Conservation (phyloP, 2,797 vertebrate genomes). For the Sus cebifrons region DNA sequence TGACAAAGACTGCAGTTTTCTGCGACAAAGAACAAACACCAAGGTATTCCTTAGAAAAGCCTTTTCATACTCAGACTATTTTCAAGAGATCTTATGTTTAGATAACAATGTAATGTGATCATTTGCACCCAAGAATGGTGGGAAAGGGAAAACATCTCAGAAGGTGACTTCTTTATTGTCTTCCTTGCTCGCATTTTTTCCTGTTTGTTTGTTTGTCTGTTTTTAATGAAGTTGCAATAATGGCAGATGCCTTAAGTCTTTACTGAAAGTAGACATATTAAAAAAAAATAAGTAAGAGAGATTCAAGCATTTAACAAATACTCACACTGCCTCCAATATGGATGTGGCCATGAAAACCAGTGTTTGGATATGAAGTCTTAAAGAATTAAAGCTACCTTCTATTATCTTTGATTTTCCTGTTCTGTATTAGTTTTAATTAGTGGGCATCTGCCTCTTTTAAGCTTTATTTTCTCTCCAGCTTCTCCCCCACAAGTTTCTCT, state of each 20-base stretch:
- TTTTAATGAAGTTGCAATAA: neutral
- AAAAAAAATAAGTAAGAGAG: neutral
- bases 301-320: neutral
- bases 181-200: neutral
- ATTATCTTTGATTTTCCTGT: neutral
- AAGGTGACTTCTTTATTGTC: neutral
- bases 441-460: constrained; percentile 61
- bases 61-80: constrained; percentile 34
- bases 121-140: neutral
- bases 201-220: neutral
- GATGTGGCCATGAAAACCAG: neutral
- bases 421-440: constrained; percentile 29
- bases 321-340: neutral
- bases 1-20: neutral
- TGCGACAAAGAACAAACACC: neutral
- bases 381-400: constrained; percentile 12
- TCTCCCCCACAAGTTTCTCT: neutral
- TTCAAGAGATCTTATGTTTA: constrained; percentile 47
- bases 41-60: neutral
- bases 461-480: constrained; percentile 38
- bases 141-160: neutral
- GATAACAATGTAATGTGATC: neutral
- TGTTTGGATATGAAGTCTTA: neutral
- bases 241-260: constrained; percentile 17
- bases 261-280: neutral